Evolutionary conservation across 2,888 invertebrate genomes (phyloP).

Genomic region (Hartigia nigra): DNA sequence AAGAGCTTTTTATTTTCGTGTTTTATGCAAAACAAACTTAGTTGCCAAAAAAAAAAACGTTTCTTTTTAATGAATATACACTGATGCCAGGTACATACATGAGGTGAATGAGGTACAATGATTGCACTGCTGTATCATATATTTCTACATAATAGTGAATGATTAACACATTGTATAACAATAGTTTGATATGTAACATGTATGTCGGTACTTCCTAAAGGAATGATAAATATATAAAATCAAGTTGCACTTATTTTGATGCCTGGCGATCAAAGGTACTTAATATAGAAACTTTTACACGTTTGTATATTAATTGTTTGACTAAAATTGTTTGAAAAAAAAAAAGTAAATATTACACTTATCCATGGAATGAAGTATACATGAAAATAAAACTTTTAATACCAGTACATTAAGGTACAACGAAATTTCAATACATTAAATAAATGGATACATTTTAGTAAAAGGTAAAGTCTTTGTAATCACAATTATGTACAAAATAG

Average conservation of each 20-base stretch:
- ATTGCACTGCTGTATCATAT: slow-evolving; percentile 27
- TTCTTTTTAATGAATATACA: too few relatives aligned
- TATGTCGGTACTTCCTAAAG: background rate
- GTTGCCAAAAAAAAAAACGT: background rate
- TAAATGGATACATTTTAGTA: background rate
- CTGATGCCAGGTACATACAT: too few relatives aligned
- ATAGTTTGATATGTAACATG: slow-evolving; percentile 3
- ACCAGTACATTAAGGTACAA: background rate
- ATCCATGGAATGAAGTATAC: background rate
- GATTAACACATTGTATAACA: slow-evolving; percentile 30
- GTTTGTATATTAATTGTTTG: background rate
- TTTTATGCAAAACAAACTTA: background rate
- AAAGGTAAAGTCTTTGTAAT: background rate
- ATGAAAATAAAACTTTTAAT: background rate
- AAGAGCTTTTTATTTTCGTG: background rate
- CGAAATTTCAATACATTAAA: background rate
- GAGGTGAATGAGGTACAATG: background rate
- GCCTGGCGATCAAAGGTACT: background rate
- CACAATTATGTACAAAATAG: background rate
- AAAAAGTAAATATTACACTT: background rate
- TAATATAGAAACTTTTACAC: background rate
- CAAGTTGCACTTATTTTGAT: background rate
- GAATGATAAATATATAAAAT: background rate
- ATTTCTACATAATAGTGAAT: slow-evolving; percentile 38
- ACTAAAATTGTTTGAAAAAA: background rate